Percentiles rank a stretch among this genome's conserved stretches.
Evolutionary conservation across 1,140 invertebrate species (phyloP).

Genomic region (Zaprionus kolodkinae): DNA sequence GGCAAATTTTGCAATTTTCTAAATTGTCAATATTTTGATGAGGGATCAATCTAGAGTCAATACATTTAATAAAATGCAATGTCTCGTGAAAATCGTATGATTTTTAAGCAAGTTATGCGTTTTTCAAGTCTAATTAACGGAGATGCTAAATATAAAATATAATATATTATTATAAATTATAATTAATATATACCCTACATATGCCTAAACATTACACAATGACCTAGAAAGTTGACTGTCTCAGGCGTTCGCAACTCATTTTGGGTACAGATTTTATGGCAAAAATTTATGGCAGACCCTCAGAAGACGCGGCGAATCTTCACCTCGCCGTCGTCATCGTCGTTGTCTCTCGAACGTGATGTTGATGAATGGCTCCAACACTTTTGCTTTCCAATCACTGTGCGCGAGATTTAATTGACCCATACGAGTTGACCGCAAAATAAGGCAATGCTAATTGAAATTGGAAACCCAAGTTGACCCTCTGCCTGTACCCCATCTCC

Average conservation of each 20-base stretch:
- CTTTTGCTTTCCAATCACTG: constrained; percentile 70
- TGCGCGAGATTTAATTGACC: constrained; percentile 63
- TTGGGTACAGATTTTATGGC: constrained; percentile 9
- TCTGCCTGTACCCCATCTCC: background rate
- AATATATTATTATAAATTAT: too few species aligned
- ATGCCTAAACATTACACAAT: background rate
- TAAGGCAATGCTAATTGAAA: constrained; percentile 64
- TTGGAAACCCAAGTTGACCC: constrained; percentile 45
- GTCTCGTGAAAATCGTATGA: background rate
- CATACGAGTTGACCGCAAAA: constrained; percentile 62
- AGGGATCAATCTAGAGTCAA: too few species aligned
- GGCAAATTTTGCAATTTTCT: too few species aligned
- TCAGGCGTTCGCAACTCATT: background rate
- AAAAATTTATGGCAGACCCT: constrained; percentile 31
- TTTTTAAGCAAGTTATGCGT: background rate
- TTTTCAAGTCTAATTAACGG: background rate
- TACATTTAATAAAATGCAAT: background rate
- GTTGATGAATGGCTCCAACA: constrained; percentile 37
- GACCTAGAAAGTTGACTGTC: constrained; percentile 3
- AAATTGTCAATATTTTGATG: too few species aligned
- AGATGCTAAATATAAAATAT: background rate
- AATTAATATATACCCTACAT: background rate
- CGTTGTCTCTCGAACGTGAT: constrained; percentile 17
- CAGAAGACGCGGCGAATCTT: constrained; percentile 19
- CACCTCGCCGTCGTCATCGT: background rate